Evolutionary conservation across 2,797 vertebrate species (phyloP).

Genomic region (Dendrocincla tyrannina): DNA sequence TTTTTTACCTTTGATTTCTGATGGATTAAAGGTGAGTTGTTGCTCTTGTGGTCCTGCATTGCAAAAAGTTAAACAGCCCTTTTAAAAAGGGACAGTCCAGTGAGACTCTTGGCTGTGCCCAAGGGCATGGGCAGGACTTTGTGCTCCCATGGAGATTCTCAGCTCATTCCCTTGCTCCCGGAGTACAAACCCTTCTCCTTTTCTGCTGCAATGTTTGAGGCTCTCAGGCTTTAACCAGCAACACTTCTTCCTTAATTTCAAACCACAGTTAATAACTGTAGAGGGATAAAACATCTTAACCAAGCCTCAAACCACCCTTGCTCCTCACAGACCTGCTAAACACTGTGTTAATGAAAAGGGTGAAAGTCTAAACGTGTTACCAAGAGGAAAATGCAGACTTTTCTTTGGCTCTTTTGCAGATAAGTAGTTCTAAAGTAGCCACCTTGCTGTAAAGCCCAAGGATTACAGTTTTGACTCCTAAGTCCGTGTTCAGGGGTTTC

Average conservation of each 20-base stretch:
- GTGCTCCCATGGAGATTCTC: background rate
- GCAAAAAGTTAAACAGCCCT: background rate
- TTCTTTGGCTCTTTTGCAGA: background rate
- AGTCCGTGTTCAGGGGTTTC: background rate
- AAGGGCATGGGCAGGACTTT: background rate
- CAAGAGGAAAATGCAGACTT: background rate
- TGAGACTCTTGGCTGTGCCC: background rate
- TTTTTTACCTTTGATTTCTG: background rate
- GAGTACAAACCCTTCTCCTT: background rate
- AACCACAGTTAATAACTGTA: background rate
- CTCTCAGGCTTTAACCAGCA: background rate
- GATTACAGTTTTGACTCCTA: background rate
- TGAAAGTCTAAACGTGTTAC: background rate
- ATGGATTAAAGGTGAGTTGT: background rate
- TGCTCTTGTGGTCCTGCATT: background rate
- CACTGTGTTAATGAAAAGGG: background rate
- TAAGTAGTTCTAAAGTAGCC: background rate
- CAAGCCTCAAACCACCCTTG: background rate
- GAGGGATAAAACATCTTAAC: background rate
- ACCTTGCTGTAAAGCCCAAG: background rate
- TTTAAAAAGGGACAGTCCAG: background rate
- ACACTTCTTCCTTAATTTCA: background rate
- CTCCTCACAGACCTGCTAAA: background rate
- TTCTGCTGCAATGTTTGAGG: background rate
- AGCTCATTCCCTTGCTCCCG: background rate